Evolutionary conservation across 2,113 vertebrate genomes (phyloP).

Genomic region (Pomatostomus ruficeps): DNA sequence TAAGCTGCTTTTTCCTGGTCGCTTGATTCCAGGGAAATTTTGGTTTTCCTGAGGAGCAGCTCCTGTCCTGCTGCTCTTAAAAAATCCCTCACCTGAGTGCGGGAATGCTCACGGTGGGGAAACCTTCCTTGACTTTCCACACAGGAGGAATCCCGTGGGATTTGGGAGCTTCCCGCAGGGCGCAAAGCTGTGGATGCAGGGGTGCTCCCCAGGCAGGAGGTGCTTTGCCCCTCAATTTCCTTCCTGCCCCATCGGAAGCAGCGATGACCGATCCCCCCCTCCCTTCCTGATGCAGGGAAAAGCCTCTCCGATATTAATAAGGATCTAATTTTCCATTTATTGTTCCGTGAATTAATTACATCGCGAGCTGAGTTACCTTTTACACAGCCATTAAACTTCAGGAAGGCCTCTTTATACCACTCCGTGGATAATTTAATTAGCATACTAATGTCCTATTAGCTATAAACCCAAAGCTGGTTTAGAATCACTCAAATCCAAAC

Average conservation of each 20-base stretch:
- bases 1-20: neutral
- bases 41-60: neutral
- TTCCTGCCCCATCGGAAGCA: neutral
- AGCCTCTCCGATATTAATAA: conserved; percentile 69
- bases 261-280: neutral
- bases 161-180: neutral
- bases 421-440: conserved; percentile 72
- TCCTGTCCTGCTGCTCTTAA: neutral
- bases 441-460: conserved; percentile 69
- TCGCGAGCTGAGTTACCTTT: conserved; percentile 64
- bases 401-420: conserved; percentile 67
- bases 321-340: conserved; percentile 72
- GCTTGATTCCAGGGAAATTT: neutral
- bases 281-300: conserved; percentile 28
- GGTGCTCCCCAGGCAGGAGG: neutral
- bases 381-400: conserved; percentile 72
- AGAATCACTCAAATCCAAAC: conserved; percentile 61
- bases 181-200: rapidly evolving
- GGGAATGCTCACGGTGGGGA: neutral
- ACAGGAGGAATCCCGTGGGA: neutral
- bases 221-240: neutral
- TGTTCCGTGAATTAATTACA: conserved; percentile 74
- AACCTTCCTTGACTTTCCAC: neutral
- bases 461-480: conserved; percentile 62
- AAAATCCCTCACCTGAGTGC: neutral